phyloP scores from a whole-genome alignment of 2,113 vertebrate genomes.

The Laticauda laticaudata region DNA sequence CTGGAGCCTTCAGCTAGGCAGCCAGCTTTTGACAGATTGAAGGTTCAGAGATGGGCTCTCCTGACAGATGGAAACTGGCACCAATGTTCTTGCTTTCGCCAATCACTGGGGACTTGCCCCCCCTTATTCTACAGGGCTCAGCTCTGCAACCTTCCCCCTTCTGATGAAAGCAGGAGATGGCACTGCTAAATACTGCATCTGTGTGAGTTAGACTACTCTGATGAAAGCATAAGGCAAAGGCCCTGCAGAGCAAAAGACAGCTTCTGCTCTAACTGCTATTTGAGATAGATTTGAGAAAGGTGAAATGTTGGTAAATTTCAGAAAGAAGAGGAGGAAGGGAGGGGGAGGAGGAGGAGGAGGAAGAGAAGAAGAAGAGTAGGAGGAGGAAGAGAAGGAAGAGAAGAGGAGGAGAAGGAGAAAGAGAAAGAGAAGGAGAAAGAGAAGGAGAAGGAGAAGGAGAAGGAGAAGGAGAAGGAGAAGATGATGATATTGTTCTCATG shows the following conservation, averaged over 20 bases:
- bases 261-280: constrained; percentile 95
- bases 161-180: constrained; percentile 98
- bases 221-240: constrained; percentile 98
- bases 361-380: too few species aligned
- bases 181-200: constrained; percentile 99
- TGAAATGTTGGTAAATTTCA: constrained; percentile 95
- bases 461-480: neutral
- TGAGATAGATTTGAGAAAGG: constrained; percentile 91
- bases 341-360: too few species aligned
- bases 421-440: too few species aligned
- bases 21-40: constrained; percentile 99
- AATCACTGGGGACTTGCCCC: constrained; percentile 99
- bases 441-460: too few species aligned
- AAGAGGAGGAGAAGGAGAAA: too few species aligned
- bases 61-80: constrained; percentile 99
- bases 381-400: neutral
- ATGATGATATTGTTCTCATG: constrained; percentile 42
- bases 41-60: constrained; percentile 99
- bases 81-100: constrained; percentile 99
- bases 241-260: constrained; percentile 96
- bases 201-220: constrained; percentile 98
- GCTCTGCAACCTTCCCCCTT: constrained; percentile 94
- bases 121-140: constrained; percentile 99
- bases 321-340: constrained; percentile 65
- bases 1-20: constrained; percentile 97